Evolutionary conservation across 2,113 vertebrate species (phyloP).

Genomic region (Porphyrio hochstetteri): DNA sequence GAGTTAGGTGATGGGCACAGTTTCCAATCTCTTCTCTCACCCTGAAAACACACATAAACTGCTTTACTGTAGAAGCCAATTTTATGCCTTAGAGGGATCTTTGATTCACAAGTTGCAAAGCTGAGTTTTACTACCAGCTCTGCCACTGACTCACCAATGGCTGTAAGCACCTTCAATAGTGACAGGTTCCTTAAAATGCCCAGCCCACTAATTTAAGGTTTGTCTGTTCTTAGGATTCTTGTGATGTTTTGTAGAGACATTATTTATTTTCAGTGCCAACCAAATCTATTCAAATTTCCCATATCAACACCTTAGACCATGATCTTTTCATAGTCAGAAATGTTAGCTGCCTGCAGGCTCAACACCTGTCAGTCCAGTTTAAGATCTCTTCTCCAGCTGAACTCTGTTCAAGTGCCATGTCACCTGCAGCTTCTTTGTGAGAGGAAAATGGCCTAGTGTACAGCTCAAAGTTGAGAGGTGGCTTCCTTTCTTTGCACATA

Average conservation of each 20-base stretch:
- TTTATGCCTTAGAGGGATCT: not conserved
- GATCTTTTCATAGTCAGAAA: not conserved
- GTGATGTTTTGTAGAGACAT: not conserved
- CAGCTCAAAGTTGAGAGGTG: not conserved
- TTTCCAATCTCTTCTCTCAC: not conserved
- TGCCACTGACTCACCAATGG: not conserved
- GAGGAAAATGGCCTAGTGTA: rapidly evolving
- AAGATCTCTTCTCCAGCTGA: not conserved
- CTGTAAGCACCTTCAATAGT: not conserved
- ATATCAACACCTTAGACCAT: not conserved
- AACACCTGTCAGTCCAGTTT: not conserved
- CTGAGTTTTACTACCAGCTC: not conserved
- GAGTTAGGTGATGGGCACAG: not conserved
- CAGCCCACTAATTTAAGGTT: not conserved
- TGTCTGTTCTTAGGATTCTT: not conserved
- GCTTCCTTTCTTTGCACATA: not conserved
- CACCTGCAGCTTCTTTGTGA: not conserved
- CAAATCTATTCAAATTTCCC: not conserved
- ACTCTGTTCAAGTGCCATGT: not conserved
- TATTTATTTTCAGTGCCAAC: not conserved
- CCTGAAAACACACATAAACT: not conserved
- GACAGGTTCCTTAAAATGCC: not conserved
- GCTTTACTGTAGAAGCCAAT: not conserved
- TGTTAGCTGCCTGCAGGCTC: not conserved
- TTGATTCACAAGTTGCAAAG: not conserved